A percentile compares a stretch with the other conserved stretches of the same genome.
phyloP scores from a whole-genome alignment of 1,140 invertebrate genomes.

The Caerostris darwini region DNA sequence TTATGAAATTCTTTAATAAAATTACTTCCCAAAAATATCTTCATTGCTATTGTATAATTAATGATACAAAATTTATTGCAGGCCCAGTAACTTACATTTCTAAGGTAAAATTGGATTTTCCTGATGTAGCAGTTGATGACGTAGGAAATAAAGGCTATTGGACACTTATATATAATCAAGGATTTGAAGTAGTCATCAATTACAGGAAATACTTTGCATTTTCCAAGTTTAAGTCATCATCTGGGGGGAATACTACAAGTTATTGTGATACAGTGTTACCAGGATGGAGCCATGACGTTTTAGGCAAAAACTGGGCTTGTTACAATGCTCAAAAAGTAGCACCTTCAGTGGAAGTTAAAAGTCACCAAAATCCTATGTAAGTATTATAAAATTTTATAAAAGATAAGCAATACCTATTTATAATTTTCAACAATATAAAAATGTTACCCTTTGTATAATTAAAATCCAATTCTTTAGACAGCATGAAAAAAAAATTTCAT shows the following conservation, averaged over 20 bases:
- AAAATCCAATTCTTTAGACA: too few relatives aligned
- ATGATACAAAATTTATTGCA: background rate
- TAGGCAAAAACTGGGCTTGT: slow-evolving; percentile 79
- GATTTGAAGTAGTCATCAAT: slow-evolving; percentile 81
- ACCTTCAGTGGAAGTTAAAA: slow-evolving; percentile 32
- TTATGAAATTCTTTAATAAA: background rate
- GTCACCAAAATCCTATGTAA: slow-evolving; percentile 54
- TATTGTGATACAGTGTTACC: slow-evolving; percentile 82
- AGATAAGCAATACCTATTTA: too few relatives aligned
- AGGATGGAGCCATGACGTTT: slow-evolving; percentile 83
- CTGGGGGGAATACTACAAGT: slow-evolving; percentile 81
- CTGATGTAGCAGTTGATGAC: slow-evolving; percentile 81
- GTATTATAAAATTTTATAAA: background rate
- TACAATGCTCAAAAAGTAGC: slow-evolving; percentile 81
- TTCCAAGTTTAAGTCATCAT: slow-evolving; percentile 81
- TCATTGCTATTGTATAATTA: background rate
- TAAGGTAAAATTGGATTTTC: slow-evolving; percentile 82
- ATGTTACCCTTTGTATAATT: too few relatives aligned
- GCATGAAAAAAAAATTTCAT: too few relatives aligned
- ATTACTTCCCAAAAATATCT: background rate
- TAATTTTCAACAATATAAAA: too few relatives aligned
- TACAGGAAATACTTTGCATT: slow-evolving; percentile 83
- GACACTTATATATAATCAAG: slow-evolving; percentile 85
- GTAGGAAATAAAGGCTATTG: slow-evolving; percentile 83
- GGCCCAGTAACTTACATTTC: slow-evolving; percentile 50